Percentiles rank a stretch among this genome's conserved stretches.
Evolutionary conservation across 2,113 vertebrate genomes (phyloP).

Genomic region (Egretta garzetta): DNA sequence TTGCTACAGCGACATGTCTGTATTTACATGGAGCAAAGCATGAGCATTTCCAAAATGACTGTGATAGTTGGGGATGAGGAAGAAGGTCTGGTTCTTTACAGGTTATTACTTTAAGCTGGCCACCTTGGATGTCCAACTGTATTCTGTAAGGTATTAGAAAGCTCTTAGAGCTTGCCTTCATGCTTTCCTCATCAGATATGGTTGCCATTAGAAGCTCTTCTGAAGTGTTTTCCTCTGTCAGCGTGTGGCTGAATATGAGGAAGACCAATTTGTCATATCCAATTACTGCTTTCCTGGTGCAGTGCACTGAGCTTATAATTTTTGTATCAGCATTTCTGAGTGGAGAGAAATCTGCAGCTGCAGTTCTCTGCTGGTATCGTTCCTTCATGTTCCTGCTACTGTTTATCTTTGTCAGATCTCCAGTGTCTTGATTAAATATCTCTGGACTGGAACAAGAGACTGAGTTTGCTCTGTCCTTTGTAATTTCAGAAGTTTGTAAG

Average conservation of each 20-base stretch:
- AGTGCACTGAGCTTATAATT: neutral
- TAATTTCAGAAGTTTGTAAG: neutral
- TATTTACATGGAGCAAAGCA: neutral
- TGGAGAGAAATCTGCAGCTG: neutral
- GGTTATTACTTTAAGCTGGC: neutral
- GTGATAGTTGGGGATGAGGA: neutral
- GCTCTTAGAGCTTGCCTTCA: neutral
- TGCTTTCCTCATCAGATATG: neutral
- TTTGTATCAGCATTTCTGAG: neutral
- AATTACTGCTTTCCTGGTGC: neutral
- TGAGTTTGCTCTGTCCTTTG: neutral
- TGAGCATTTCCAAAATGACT: neutral
- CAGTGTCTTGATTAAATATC: neutral
- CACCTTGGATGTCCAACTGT: neutral
- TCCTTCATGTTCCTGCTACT: neutral
- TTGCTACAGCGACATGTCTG: neutral
- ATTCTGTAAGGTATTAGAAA: neutral
- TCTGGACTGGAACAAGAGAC: neutral
- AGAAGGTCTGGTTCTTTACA: neutral
- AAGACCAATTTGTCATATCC: neutral
- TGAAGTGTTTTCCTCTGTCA: neutral
- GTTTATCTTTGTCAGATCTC: neutral
- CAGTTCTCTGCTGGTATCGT: neutral
- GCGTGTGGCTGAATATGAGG: neutral
- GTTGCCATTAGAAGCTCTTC: neutral